Percentiles rank a stretch among this genome's conserved stretches.
phyloP scores from a whole-genome alignment of 1,140 invertebrate genomes.

The Dreissena polymorpha region DNA sequence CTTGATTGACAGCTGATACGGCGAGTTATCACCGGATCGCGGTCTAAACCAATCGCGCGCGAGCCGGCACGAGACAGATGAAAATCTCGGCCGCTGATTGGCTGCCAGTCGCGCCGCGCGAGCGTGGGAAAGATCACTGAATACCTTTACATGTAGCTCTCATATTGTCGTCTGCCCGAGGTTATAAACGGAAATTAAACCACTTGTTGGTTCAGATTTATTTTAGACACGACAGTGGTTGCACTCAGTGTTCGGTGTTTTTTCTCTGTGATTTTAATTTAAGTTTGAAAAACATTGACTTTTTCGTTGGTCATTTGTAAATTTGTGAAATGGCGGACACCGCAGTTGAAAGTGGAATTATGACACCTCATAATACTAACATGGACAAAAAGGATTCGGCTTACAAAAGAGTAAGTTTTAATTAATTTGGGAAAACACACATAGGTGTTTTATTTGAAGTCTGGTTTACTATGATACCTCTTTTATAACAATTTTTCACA shows the following conservation, averaged over 20 bases:
- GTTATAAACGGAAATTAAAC: conserved; percentile 54
- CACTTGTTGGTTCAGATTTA: conserved; percentile 52
- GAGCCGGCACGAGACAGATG: conserved; percentile 44
- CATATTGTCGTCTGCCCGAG: conserved; percentile 48
- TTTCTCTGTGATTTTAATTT: too few species aligned
- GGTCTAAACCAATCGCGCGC: conserved; percentile 36
- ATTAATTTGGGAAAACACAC: background rate
- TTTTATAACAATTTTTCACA: too few species aligned
- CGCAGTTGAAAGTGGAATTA: conserved; percentile 29
- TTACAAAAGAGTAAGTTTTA: conserved; percentile 52
- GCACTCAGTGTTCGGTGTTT: too few species aligned
- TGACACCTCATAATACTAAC: conserved; percentile 15
- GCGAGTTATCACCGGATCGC: conserved; percentile 31
- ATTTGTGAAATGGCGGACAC: conserved; percentile 41
- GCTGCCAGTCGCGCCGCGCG: conserved; percentile 34
- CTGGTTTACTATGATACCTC: too few species aligned
- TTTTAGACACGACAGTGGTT: too few species aligned
- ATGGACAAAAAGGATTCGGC: conserved; percentile 55
- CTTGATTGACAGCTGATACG: conserved; percentile 45
- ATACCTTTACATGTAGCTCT: conserved; percentile 54
- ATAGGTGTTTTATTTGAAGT: too few species aligned
- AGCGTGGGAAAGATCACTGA: conserved; percentile 53
- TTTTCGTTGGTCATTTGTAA: background rate
- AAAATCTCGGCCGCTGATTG: conserved; percentile 27
- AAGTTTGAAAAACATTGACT: too few species aligned